These are phyloP conservation scores for Conus ventricosus DNA, from an alignment of 1,140 invertebrate species.

Conservation along the genomic window DNA sequence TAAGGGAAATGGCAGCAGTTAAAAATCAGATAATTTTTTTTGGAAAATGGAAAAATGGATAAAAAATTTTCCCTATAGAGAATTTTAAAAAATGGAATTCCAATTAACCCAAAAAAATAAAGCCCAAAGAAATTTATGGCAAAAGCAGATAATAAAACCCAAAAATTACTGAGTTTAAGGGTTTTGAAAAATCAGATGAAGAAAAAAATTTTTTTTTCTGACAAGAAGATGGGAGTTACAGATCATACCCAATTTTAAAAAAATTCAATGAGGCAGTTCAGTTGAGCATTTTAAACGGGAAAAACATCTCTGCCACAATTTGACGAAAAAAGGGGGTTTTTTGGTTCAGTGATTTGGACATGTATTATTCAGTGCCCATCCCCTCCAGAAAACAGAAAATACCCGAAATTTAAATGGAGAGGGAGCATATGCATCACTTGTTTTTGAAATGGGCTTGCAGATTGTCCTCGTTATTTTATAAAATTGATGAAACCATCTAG, in stretches of 20 bases:
- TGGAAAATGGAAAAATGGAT: too few species aligned
- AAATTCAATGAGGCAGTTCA: not conserved
- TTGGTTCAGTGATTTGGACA: slow-evolving; percentile 44
- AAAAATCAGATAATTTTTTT: too few species aligned
- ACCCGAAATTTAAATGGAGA: slow-evolving; percentile 45
- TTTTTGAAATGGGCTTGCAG: slow-evolving; percentile 41
- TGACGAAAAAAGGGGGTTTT: slow-evolving; percentile 20
- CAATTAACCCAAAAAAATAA: too few species aligned
- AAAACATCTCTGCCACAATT: not conserved
- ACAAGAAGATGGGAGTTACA: too few species aligned
- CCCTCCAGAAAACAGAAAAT: slow-evolving; percentile 41
- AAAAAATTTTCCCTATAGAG: too few species aligned
- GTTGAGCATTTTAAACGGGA: not conserved
- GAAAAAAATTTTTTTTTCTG: too few species aligned
- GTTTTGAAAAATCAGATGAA: too few species aligned
- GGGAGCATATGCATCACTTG: slow-evolving; percentile 46
- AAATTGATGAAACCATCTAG: slow-evolving; percentile 46
- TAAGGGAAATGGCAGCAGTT: too few species aligned
- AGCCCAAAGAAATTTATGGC: too few species aligned
- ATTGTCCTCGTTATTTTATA: slow-evolving; percentile 42
- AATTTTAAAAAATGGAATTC: too few species aligned
- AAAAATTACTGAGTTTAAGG: too few species aligned
- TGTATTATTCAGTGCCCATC: slow-evolving; percentile 47
- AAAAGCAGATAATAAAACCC: too few species aligned
- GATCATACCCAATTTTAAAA: not conserved